Evolutionary conservation across 2,797 vertebrate genomes (phyloP).

Genomic region (Pachyuromys duprasi): DNA sequence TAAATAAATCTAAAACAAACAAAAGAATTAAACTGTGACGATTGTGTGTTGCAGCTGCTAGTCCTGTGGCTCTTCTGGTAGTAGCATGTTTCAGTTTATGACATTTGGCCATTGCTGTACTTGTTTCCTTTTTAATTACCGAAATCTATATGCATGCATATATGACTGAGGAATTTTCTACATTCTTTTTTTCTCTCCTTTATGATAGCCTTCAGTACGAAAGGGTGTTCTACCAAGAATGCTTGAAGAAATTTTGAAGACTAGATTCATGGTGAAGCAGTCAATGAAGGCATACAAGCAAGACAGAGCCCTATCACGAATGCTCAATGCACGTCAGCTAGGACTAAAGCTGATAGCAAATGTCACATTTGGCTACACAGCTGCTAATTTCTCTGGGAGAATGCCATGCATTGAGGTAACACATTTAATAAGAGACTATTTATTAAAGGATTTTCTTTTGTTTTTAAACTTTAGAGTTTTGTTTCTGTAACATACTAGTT

Average conservation of each 20-base stretch:
- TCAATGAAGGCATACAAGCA: constrained; percentile 95
- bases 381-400: constrained; percentile 96
- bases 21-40: constrained; percentile 69
- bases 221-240: constrained; percentile 96
- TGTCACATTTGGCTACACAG: constrained; percentile 96
- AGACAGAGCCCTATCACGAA: constrained; percentile 93
- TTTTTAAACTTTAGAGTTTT: constrained; percentile 56
- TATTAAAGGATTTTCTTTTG: constrained; percentile 13
- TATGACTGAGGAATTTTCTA: constrained; percentile 50
- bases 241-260: constrained; percentile 97
- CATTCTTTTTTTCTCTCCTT: constrained; percentile 70
- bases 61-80: constrained; percentile 51
- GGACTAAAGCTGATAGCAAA: constrained; percentile 98
- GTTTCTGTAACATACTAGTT: constrained; percentile 3
- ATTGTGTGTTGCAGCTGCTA: constrained; percentile 62
- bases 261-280: constrained; percentile 97
- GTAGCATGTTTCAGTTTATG: constrained; percentile 67
- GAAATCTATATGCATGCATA: neutral
- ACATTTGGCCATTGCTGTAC: constrained; percentile 65
- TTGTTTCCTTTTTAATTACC: constrained; percentile 72
- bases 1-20: too few relatives aligned
- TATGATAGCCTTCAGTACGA: constrained; percentile 92
- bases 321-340: constrained; percentile 97
- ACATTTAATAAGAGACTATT: neutral
- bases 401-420: constrained; percentile 96